These are phyloP conservation scores for Branchellion lobata DNA, from an alignment of 2,888 invertebrate genomes.

Conservation along the genomic window DNA sequence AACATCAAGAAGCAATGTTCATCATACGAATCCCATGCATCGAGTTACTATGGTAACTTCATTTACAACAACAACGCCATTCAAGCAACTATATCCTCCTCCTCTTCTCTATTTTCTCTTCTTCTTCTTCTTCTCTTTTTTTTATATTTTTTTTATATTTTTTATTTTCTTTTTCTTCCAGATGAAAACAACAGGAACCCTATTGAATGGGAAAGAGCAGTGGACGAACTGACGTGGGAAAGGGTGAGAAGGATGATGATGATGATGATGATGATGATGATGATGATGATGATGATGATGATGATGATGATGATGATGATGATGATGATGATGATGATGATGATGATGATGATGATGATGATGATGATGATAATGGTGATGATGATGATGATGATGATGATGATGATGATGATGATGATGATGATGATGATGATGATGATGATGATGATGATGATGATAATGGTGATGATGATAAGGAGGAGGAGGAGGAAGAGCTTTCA, in stretches of 20 bases:
- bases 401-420: conserved; percentile 19
- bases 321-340: conserved; percentile 22
- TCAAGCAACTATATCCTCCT: too few species aligned
- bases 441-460: conserved; percentile 31
- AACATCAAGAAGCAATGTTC: too few species aligned
- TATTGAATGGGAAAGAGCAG: conserved; percentile 96
- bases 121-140: too few species aligned
- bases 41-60: too few species aligned
- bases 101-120: too few species aligned
- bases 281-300: conserved; percentile 16
- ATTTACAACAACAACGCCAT: too few species aligned
- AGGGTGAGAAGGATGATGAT: conserved; percentile 55
- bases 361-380: neutral
- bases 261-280: conserved; percentile 33
- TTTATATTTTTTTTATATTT: too few species aligned
- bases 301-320: conserved; percentile 26
- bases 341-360: neutral
- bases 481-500: too few species aligned
- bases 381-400: conserved; percentile 26
- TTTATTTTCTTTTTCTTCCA: too few species aligned
- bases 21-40: too few species aligned
- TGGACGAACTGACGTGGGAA: conserved; percentile 93
- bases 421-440: conserved; percentile 30
- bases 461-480: neutral
- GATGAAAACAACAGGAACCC: conserved; percentile 86